Evolutionary conservation across 2,888 invertebrate genomes (phyloP).

Genomic region (Mylabris sibirica): DNA sequence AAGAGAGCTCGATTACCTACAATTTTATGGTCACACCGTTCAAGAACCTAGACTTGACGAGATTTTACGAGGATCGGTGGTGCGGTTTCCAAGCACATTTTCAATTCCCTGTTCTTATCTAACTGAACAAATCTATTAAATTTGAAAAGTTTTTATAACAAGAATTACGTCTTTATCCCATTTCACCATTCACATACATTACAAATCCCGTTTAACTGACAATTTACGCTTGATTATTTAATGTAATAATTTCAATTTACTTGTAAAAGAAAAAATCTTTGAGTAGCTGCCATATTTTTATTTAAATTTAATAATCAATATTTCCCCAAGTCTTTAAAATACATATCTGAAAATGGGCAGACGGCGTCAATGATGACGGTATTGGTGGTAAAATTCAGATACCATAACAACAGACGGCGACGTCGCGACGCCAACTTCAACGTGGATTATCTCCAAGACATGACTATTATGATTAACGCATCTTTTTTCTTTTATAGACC

Average conservation of each 20-base stretch:
- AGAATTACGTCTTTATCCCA: conserved; percentile 6
- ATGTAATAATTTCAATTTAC: background rate
- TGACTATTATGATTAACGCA: background rate
- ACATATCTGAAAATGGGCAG: background rate
- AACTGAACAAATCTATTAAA: conserved; percentile 12
- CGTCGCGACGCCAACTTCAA: conserved; percentile 32
- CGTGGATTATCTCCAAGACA: conserved; percentile 14
- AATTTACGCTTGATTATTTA: background rate
- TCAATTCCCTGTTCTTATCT: conserved; percentile 9
- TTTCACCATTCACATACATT: background rate
- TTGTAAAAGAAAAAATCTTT: background rate
- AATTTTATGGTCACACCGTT: conserved; percentile 14
- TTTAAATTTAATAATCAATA: conserved; percentile 9
- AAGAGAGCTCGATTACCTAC: conserved; percentile 8
- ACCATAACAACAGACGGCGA: conserved; percentile 33
- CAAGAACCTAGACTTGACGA: background rate
- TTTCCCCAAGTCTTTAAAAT: background rate
- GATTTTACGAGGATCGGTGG: conserved; percentile 6
- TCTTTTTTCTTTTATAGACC: background rate
- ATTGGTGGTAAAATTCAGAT: conserved; percentile 20
- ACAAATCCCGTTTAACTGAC: background rate
- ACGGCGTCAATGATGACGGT: conserved; percentile 7
- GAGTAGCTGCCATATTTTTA: background rate
- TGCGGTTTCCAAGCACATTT: background rate
- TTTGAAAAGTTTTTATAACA: background rate